phyloP scores from a whole-genome alignment of 1,140 invertebrate genomes.

The Goniozus legneri region DNA sequence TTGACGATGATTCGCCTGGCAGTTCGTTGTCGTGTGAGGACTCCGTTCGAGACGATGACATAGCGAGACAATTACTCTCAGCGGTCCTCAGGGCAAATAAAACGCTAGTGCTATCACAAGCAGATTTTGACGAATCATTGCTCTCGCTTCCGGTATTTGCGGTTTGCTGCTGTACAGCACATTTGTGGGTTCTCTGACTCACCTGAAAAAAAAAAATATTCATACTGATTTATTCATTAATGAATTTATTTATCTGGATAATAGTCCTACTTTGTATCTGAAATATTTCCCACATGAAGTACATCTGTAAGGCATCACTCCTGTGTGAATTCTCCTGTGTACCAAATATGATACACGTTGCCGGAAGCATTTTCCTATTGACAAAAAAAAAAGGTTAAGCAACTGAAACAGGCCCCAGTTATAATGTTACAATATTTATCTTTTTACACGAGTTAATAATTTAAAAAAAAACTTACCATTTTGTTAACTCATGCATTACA shows the following conservation, averaged over 20 bases:
- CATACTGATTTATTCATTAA: no score
- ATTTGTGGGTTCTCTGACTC: constrained; percentile 78
- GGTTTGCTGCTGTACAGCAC: constrained; percentile 60
- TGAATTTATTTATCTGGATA: no score
- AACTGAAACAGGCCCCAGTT: no score
- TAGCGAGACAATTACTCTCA: no score
- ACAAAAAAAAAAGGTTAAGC: constrained; percentile 19
- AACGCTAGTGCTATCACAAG: no score
- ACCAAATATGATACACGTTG: constrained; percentile 83
- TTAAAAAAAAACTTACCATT: constrained; percentile 12
- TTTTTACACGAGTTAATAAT: background rate
- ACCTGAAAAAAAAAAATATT: constrained; percentile 53
- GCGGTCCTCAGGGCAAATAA: no score
- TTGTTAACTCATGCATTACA: constrained; percentile 24
- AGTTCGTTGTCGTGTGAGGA: no score
- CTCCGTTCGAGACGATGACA: no score
- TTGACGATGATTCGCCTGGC: no score
- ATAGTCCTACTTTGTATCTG: constrained; percentile 81
- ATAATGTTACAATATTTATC: no score
- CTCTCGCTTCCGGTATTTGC: constrained; percentile 55
- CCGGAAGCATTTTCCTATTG: constrained; percentile 78
- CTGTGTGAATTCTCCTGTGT: constrained; percentile 79
- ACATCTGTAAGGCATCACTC: constrained; percentile 80
- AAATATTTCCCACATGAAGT: constrained; percentile 77
- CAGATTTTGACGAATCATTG: no score